These are phyloP conservation scores for Aldrovandia affinis DNA, from an alignment of 2,797 vertebrate species.

Conservation along the genomic window DNA sequence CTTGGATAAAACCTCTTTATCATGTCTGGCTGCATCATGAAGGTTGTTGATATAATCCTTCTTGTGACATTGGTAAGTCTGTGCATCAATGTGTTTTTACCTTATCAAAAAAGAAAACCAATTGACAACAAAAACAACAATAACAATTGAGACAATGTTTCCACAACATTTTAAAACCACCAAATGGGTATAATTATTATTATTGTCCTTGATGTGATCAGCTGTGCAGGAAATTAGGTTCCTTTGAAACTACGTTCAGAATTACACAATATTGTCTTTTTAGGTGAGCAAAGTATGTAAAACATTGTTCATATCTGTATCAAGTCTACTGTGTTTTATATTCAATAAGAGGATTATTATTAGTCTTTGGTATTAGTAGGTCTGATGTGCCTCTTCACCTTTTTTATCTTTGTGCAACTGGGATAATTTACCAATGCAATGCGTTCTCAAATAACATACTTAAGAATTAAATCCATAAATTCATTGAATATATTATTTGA, in stretches of 20 bases:
- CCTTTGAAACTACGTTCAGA: too few species aligned
- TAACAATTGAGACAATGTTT: neutral
- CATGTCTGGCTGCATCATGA: neutral
- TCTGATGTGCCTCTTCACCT: too few species aligned
- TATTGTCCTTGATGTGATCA: too few species aligned
- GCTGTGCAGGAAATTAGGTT: too few species aligned
- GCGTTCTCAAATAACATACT: neutral
- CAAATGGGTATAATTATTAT: too few species aligned
- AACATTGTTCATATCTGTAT: too few species aligned
- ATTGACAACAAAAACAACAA: neutral
- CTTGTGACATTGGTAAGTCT: neutral
- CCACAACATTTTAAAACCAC: neutral
- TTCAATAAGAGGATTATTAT: too few species aligned
- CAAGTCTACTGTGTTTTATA: too few species aligned
- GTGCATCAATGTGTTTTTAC: neutral
- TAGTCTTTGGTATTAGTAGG: too few species aligned
- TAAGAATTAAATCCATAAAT: neutral
- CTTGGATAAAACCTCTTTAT: neutral
- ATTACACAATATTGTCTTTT: too few species aligned
- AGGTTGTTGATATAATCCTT: neutral
- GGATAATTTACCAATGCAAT: neutral
- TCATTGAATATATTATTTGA: neutral
- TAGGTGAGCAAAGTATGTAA: too few species aligned
- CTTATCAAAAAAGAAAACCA: neutral
- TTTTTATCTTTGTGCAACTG: neutral